Evolutionary conservation across 2,113 vertebrate genomes (phyloP).

Genomic region (Heterotis niloticus): DNA sequence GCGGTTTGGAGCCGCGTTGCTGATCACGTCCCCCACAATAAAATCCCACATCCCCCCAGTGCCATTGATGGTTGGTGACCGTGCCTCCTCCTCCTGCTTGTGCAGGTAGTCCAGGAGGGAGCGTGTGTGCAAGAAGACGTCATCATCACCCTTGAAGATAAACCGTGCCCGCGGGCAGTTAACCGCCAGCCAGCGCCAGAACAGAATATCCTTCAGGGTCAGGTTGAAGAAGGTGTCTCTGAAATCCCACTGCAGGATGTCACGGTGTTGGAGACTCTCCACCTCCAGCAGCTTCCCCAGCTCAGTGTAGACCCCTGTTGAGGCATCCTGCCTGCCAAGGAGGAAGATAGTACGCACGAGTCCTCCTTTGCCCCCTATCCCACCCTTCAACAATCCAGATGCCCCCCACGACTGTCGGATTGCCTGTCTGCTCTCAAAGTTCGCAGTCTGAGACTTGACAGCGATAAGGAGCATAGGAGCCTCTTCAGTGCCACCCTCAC

Average conservation of each 20-base stretch:
- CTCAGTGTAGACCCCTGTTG: conserved; percentile 60
- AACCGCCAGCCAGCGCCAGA: conserved; percentile 64
- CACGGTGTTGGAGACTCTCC: conserved; percentile 58
- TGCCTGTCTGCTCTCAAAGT: conserved; percentile 72
- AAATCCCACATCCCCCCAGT: conserved; percentile 41
- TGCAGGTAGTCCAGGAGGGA: conserved; percentile 61
- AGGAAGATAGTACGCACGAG: conserved; percentile 64
- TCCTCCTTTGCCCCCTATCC: conserved; percentile 31
- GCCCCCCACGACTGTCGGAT: conserved; percentile 72
- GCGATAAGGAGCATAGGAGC: conserved; percentile 63
- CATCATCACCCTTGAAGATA: conserved; percentile 73
- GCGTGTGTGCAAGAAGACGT: conserved; percentile 66
- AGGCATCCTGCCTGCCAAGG: conserved; percentile 62
- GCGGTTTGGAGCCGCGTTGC: conserved; percentile 61
- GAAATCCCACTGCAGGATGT: conserved; percentile 74
- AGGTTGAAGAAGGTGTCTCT: conserved; percentile 70
- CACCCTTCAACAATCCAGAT: conserved; percentile 50
- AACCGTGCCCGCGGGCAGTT: conserved; percentile 57
- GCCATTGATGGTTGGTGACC: conserved; percentile 23
- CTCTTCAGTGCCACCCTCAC: conserved; percentile 27
- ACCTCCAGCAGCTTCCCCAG: conserved; percentile 57
- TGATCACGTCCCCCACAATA: conserved; percentile 66
- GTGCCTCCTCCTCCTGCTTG: conserved; percentile 33
- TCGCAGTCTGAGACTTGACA: conserved; percentile 67
- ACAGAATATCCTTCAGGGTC: conserved; percentile 71